Evolutionary conservation across 2,888 invertebrate species (phyloP), one percentile per base, ranked within the genome.

Genomic region (Diaphora mendica): DNA sequence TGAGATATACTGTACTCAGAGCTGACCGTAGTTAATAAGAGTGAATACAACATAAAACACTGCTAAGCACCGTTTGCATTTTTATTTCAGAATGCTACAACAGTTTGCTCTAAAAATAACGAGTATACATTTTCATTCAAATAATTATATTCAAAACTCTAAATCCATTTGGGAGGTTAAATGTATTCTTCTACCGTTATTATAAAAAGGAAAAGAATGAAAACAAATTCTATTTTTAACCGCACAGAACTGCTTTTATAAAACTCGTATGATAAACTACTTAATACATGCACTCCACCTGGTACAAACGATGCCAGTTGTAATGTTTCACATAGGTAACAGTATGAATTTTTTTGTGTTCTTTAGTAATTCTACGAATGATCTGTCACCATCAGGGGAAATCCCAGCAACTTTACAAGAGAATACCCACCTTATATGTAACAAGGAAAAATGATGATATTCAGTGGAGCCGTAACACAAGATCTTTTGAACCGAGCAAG

Each of bases 311-410:
- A 78, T 74, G 68, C 68, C 74, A 76, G 70, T 72, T 64, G 70
- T 77, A 76, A 83, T 77, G 71, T 74, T 82, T 77, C 75, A 77
- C 66, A 73, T 75, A 70, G 33, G 64, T 68, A 64, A 72, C 68
- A 68, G 70, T 76, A 79, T 83, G 82, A 81, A 81, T 83, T 76
- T 78, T 75, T 81, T 75, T 84, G 84, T 84, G 82, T 82, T 81
- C 76, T 79, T 78, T 76, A 80, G 85, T 80, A 86, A 83, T 85
- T 81, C 84, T 83, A 81, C 75, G 87, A 82, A 88, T 90, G 89
- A 91, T 90, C 88, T 90, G 90, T 91, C 89, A 89, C 89, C 88
- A 91, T 89, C 91, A 88, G 80, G 88, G 89, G 88, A 90, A 90
- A 90, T 91, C 86, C 86, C 80, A 74, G 87, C 85, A 88, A 87